Percentiles rank a stretch among this genome's conserved stretches.
These are phyloP conservation scores for Triplophysa dalaica DNA, from an alignment of 2,113 vertebrate species.

Conservation along the genomic window DNA sequence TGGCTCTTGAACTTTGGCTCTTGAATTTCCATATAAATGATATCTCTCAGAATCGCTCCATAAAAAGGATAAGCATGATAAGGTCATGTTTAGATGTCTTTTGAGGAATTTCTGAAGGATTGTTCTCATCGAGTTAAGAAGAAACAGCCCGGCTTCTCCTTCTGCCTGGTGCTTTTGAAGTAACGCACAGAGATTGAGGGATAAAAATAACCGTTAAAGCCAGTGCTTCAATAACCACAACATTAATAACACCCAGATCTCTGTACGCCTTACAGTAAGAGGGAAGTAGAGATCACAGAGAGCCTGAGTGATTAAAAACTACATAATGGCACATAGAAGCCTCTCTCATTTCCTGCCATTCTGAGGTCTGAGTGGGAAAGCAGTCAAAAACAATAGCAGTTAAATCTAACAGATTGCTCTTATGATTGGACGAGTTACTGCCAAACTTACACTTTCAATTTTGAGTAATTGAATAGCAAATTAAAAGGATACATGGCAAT, in stretches of 20 bases:
- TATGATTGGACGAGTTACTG: background rate
- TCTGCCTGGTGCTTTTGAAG: conserved; percentile 42
- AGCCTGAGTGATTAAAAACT: conserved; percentile 19
- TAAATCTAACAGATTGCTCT: conserved; percentile 42
- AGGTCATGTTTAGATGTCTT: background rate
- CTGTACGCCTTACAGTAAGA: background rate
- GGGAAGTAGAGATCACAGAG: conserved; percentile 7
- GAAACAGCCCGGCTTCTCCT: conserved; percentile 41
- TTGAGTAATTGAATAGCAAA: conserved; percentile 16
- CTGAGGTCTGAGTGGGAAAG: conserved; percentile 52
- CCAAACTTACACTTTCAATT: background rate
- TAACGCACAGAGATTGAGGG: conserved; percentile 41
- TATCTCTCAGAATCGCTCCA: conserved; percentile 7
- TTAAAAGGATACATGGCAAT: background rate
- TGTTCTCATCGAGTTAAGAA: conserved; percentile 26
- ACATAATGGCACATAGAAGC: conserved; percentile 51
- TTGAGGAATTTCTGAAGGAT: background rate
- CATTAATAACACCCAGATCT: conserved; percentile 56
- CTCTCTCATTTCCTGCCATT: conserved; percentile 59
- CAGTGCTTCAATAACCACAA: conserved; percentile 55
- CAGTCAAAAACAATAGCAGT: conserved; percentile 56
- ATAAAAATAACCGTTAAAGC: conserved; percentile 52
- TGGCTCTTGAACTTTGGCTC: conserved; percentile 5
- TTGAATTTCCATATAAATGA: conserved; percentile 26
- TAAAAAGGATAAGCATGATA: conserved; percentile 16